Evolutionary conservation across 2,888 invertebrate genomes (phyloP), one percentile per base, ranked within the genome.

Genomic region (Helobdella robusta): DNA sequence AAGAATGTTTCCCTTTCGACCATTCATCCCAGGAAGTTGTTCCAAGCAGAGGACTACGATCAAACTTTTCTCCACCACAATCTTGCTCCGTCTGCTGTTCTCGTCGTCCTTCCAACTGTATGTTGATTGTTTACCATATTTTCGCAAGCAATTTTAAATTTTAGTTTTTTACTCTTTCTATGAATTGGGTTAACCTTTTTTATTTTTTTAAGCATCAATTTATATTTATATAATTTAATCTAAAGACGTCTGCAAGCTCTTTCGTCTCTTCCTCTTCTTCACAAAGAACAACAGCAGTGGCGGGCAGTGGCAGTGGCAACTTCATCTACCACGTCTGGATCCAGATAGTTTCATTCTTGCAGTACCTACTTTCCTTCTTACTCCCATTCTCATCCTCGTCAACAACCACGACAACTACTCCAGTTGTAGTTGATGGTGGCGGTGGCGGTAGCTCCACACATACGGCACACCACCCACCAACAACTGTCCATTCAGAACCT

Each of bases 1-100:
- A n/a, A n/a, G n/a, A n/a, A n/a, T n/a, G n/a, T n/a, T n/a, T n/a
- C 84, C 0, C 81, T 92, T 67, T 88, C 88, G 71, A 87, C 86
- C 28, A 85, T 86, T 63, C 46, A 25, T 59, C 65, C 65, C 4
- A 59, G 44, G 46, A 44, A 32, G 32, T 59, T 25, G 30, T 65
- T 59, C 23, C 5, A 52, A 23, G 25, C 18, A 18, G 73, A 73
- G 20, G 78, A 78, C 2, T 86, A 86, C 59, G 80, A 82, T 60
- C 54, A 69, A 34, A 84, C 85, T 0, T 80, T 90, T 25, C 75
- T 83, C 0, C 84, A 85, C n/a, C 80, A 89, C 62, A 83, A 85
- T 68, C 82, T 91, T 65, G 85, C 85, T 23, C 90, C 90, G 0
- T 86, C 86, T 4, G 86, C 89, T 6, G 87, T 87, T 0, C 79